These are phyloP conservation scores for Salarias fasciatus DNA, from an alignment of 2,797 vertebrate genomes.

Conservation along the genomic window DNA sequence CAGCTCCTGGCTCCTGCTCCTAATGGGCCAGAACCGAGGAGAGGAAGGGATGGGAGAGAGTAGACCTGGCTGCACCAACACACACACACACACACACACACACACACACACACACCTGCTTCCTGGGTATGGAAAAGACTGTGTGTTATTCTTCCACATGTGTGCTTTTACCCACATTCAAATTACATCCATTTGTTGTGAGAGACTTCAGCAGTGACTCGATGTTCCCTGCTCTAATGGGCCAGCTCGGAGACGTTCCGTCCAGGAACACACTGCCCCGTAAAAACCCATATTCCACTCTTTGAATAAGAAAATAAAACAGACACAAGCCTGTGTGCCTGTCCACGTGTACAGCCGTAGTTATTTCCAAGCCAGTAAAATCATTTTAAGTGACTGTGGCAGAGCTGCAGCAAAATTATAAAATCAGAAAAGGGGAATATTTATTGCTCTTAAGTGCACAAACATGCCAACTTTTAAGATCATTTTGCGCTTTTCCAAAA, in stretches of 20 bases:
- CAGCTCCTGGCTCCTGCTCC: conserved; percentile 44
- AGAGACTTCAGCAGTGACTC: conserved; percentile 42
- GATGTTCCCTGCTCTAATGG: conserved; percentile 51
- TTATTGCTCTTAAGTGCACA: too few relatives aligned
- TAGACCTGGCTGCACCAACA: not conserved
- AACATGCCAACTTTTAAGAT: too few relatives aligned
- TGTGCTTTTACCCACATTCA: conserved; percentile 3
- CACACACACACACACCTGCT: conserved; percentile 7
- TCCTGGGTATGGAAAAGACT: too few relatives aligned
- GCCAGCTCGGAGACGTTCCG: conserved; percentile 26
- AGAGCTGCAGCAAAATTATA: conserved; percentile 11
- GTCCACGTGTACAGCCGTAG: conserved; percentile 13
- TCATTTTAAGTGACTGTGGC: not conserved
- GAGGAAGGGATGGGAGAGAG: conserved; percentile 38
- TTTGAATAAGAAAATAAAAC: not conserved
- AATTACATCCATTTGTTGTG: conserved; percentile 49
- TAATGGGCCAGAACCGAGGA: conserved; percentile 73
- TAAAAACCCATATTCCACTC: conserved; percentile 7
- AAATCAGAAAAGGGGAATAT: too few relatives aligned
- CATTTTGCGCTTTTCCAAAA: too few relatives aligned
- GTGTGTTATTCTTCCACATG: conserved; percentile 2
- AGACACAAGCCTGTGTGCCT: conserved; percentile 6
- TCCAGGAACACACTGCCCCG: conserved; percentile 35
- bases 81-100: conserved; percentile 5
- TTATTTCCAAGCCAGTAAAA: conserved; percentile 10